Evolutionary conservation across 1,140 invertebrate species (phyloP), one percentile per base, ranked within the genome.

Genomic region (Ostrea edulis): DNA sequence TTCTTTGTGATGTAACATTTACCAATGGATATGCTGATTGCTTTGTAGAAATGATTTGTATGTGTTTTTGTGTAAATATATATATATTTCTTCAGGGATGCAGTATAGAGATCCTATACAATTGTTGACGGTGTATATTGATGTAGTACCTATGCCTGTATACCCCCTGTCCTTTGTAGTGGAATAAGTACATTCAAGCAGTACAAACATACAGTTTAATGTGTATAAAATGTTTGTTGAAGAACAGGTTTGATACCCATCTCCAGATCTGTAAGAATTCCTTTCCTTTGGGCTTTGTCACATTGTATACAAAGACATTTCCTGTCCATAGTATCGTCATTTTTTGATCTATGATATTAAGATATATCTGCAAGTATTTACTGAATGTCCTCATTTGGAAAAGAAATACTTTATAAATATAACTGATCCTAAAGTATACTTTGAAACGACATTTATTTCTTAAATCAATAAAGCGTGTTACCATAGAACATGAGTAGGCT

Each of bases 51-150:
- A 29, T 12, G 7, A 77, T 29, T 29, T 77, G 68, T 35, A 71
- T 8, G n/a, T 14, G 14, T 29, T 44, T 44, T 12, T 35, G 68
- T 77, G 68, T 77, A 62, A 62, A 62, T 77, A 29, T 77, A 29
- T n/a, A 65, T 65, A 68, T 77, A 25, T 29, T 77, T 17, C 29
- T 77, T 77, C 68, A 77, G 68, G 68, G 68, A 77, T 77, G 14
- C 14, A 29, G 68, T 77, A 77, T 12, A 35, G 35, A 35, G 5
- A 77, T 12, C 29, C 17, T 29, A 35, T 35, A n/a, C 22, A 68
- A 8, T 55, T 29, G 9, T 35, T 12, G 29, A 9, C 35, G 68
- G 25, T 77, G 68, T 62, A 8, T 62, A 62, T 25, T 22, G 25
- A 22, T 71, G 65, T 77, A 25, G 12, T 62, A 20, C 55, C 17